Evolutionary conservation across 2,113 vertebrate species (phyloP).

Genomic region (Tychaedon coryphoeus): DNA sequence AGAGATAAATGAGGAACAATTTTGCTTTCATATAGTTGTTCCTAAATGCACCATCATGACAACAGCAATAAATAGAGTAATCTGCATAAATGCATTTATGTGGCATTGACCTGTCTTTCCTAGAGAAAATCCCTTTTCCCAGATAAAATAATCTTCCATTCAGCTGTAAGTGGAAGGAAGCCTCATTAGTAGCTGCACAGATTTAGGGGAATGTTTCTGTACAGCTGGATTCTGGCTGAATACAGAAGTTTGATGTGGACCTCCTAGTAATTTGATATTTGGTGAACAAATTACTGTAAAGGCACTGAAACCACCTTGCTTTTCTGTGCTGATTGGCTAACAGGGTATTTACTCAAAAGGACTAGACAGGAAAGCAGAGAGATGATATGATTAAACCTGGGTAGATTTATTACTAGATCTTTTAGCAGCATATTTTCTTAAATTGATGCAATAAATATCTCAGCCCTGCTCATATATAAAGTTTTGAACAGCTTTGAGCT

Average conservation of each 20-base stretch:
- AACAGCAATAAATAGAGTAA: neutral
- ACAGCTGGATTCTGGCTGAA: neutral
- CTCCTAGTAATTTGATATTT: neutral
- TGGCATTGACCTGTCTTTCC: neutral
- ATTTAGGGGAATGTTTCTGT: neutral
- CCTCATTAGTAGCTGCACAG: neutral
- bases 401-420: neutral
- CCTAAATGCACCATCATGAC: neutral
- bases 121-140: neutral
- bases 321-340: neutral
- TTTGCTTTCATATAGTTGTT: neutral
- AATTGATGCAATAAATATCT: neutral
- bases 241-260: neutral
- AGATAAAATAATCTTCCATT: neutral
- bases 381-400: neutral
- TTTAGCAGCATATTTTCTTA: neutral
- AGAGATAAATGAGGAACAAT: neutral
- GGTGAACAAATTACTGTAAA: neutral
- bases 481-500: slow-evolving; percentile 5
- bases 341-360: neutral
- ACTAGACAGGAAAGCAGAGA: neutral
- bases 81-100: neutral
- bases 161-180: neutral
- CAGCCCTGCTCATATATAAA: neutral
- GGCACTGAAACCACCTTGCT: neutral